These are phyloP conservation scores for Cotesia chilonis DNA, from an alignment of 1,140 invertebrate genomes.

Conservation along the genomic window DNA sequence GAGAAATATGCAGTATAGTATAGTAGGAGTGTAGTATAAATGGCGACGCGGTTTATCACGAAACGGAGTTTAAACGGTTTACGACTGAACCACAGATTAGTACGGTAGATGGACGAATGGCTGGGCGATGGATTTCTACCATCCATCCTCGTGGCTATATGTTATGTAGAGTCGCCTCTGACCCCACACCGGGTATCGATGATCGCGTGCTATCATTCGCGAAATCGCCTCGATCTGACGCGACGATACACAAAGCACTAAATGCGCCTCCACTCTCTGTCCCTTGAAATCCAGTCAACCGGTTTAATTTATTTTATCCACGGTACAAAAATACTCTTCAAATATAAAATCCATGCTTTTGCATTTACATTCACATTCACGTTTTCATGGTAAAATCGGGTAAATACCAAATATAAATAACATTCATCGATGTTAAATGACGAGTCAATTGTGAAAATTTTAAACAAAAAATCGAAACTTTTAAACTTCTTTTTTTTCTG, in stretches of 20 bases:
- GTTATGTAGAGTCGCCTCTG: neutral
- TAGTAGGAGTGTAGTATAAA: slow-evolving; percentile 8
- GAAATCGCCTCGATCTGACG: slow-evolving; percentile 46
- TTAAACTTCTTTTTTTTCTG: too few relatives aligned
- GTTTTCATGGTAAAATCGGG: too few relatives aligned
- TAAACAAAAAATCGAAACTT: too few relatives aligned
- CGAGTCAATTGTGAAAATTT: too few relatives aligned
- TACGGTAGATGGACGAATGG: slow-evolving; percentile 58
- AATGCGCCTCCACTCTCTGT: too few relatives aligned
- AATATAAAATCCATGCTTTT: too few relatives aligned
- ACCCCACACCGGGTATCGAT: slow-evolving; percentile 28
- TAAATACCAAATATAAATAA: too few relatives aligned
- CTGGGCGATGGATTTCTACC: slow-evolving; percentile 32
- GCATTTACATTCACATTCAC: too few relatives aligned
- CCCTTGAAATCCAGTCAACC: slow-evolving; percentile 7
- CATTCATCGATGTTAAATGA: too few relatives aligned
- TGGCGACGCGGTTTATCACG: slow-evolving; percentile 60
- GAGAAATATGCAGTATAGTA: neutral
- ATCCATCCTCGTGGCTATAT: slow-evolving; percentile 7
- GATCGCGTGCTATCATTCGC: slow-evolving; percentile 46
- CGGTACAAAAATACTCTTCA: too few relatives aligned
- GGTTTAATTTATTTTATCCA: too few relatives aligned
- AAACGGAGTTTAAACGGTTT: slow-evolving; percentile 66
- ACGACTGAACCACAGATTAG: slow-evolving; percentile 66
- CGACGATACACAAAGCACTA: slow-evolving; percentile 26